These are phyloP conservation scores for Ridgeia piscesae DNA, from an alignment of 1,140 invertebrate species.

Conservation along the genomic window DNA sequence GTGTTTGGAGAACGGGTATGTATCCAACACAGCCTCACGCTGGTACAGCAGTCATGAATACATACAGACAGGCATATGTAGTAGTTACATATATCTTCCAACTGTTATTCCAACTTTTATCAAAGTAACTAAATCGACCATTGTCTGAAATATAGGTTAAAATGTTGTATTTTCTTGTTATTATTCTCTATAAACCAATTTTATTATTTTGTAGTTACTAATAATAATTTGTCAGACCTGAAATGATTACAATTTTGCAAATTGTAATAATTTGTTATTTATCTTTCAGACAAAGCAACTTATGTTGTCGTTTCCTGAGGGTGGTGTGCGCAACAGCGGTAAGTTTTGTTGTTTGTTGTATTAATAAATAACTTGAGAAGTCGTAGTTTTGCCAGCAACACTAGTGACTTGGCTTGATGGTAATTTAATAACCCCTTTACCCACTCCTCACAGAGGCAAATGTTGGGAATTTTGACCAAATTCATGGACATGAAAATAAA, in stretches of 20 bases:
- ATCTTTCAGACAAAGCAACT: constrained; percentile 44
- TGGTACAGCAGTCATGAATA: background rate
- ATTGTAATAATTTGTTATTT: constrained; percentile 12
- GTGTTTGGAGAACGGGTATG: constrained; percentile 49
- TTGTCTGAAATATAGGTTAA: too few relatives aligned
- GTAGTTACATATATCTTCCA: background rate
- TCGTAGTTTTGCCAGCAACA: constrained; percentile 11
- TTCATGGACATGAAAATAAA: too few relatives aligned
- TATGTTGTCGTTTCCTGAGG: constrained; percentile 46
- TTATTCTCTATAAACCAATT: background rate
- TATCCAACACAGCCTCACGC: background rate
- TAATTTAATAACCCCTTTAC: background rate
- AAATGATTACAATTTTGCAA: background rate
- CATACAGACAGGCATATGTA: background rate
- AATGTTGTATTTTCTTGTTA: too few relatives aligned
- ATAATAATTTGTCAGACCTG: too few relatives aligned
- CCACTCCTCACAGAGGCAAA: background rate
- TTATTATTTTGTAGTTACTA: background rate
- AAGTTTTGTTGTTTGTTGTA: constrained; percentile 24
- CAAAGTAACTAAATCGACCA: too few relatives aligned
- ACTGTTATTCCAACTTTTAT: background rate
- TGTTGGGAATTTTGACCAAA: background rate
- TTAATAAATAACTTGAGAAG: background rate
- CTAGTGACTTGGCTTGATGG: background rate
- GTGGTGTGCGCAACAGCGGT: constrained; percentile 46